Conservation (phyloP, 2,113 vertebrate species). For the Carassius auratus region DNA sequence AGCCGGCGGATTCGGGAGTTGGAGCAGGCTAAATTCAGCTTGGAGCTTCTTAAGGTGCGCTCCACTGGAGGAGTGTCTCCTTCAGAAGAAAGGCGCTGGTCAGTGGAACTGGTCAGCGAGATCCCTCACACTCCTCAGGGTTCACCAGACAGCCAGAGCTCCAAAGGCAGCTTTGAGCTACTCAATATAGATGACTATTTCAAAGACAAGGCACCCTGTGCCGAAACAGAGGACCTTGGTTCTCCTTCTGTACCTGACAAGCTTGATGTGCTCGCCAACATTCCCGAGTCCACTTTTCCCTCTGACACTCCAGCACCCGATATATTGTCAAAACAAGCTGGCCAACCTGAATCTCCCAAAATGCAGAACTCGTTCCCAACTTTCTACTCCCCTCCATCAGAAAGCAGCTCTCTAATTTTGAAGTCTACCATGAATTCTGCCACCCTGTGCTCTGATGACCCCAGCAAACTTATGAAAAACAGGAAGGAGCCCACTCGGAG, state of each 20-base stretch:
- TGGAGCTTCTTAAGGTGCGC: constrained; percentile 93
- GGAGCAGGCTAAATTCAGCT: constrained; percentile 95
- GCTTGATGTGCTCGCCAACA: constrained; percentile 54
- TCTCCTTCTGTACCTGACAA: constrained; percentile 47
- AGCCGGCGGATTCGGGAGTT: constrained; percentile 93
- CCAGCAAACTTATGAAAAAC: constrained; percentile 59
- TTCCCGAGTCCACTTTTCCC: constrained; percentile 38
- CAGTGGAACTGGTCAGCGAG: constrained; percentile 80
- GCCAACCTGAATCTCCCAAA: constrained; percentile 61
- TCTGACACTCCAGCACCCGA: constrained; percentile 29
- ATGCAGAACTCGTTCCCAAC: constrained; percentile 83
- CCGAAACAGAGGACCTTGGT: constrained; percentile 66
- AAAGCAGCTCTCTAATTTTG: constrained; percentile 52
- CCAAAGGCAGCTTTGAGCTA: constrained; percentile 90
- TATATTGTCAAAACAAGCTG: constrained; percentile 40
- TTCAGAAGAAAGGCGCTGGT: constrained; percentile 87
- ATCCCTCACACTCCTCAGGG: constrained; percentile 81
- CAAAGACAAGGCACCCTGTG: constrained; percentile 68
- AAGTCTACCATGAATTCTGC: constrained; percentile 8
- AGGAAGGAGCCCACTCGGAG: constrained; percentile 62
- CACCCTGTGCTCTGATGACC: not conserved
- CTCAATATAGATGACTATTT: constrained; percentile 81
- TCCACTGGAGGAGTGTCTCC: constrained; percentile 84
- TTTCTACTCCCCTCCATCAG: constrained; percentile 85
- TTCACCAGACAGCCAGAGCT: constrained; percentile 92